Conservation (phyloP, 2,113 vertebrate species). For the Cyrtonyx montezumae region DNA sequence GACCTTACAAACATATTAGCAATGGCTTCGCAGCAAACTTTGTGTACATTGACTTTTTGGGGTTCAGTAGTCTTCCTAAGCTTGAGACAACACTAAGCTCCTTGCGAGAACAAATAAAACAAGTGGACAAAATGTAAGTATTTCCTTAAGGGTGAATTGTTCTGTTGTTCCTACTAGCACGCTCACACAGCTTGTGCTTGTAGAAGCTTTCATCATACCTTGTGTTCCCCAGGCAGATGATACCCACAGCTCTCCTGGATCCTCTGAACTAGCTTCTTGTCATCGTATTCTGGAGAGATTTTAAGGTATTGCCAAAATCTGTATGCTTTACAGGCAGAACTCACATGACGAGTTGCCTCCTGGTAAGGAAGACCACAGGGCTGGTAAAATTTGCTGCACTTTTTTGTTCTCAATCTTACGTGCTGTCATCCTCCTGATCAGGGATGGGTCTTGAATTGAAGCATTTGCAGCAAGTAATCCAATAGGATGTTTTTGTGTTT, state of each 20-base stretch:
- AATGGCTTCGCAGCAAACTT: constrained; percentile 8
- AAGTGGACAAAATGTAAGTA: background rate
- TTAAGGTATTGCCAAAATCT: background rate
- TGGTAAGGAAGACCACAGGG: background rate
- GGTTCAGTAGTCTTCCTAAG: background rate
- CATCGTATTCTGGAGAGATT: background rate
- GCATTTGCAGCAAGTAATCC: background rate
- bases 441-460: background rate
- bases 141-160: background rate
- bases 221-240: background rate
- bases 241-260: fast-evolving
- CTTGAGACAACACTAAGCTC: background rate
- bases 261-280: background rate
- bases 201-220: background rate
- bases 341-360: background rate
- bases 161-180: background rate
- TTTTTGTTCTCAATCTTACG: background rate
- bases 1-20: background rate
- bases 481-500: background rate
- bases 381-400: background rate
- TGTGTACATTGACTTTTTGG: background rate
- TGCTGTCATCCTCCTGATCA: fast-evolving
- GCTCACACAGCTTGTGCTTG: background rate
- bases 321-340: background rate
- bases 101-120: background rate